phyloP scores from a whole-genome alignment of 2,888 invertebrate genomes.

The Lithophane ornitopus region DNA sequence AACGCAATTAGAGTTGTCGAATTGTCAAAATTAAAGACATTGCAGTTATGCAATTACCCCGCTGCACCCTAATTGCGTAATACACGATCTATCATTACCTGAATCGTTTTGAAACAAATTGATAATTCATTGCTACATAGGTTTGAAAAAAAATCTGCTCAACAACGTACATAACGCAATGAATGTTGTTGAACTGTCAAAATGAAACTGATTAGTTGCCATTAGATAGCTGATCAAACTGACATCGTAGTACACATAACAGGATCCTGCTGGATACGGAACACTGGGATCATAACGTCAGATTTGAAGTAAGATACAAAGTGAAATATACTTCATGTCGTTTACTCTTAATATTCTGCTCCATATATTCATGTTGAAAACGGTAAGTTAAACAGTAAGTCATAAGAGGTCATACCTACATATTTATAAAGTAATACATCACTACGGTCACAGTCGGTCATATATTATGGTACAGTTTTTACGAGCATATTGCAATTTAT shows the following conservation, averaged over 20 bases:
- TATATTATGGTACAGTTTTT: constrained; percentile 25
- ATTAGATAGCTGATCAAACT: not conserved
- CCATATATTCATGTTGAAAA: constrained; percentile 34
- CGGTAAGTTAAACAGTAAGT: constrained; percentile 37
- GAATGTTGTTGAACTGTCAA: too few species aligned
- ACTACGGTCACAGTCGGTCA: constrained; percentile 1
- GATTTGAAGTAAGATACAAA: constrained; percentile 25
- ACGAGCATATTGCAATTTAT: constrained; percentile 12
- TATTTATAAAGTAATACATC: constrained; percentile 8
- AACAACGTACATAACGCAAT: too few species aligned
- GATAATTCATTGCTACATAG: too few species aligned
- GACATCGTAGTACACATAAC: not conserved
- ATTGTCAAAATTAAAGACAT: not conserved
- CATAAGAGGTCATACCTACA: not conserved
- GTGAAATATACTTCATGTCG: constrained; percentile 23
- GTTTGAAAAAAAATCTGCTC: too few species aligned
- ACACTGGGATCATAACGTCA: constrained; percentile 10
- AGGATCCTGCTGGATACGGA: not conserved
- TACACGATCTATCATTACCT: too few species aligned
- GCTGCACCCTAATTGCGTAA: not conserved
- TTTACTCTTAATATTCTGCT: constrained; percentile 40
- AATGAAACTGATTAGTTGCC: too few species aligned
- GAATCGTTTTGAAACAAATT: too few species aligned
- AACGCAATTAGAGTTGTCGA: not conserved
- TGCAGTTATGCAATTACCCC: not conserved